phyloP scores from a whole-genome alignment of 2,113 vertebrate genomes.

The Sturnus vulgaris region DNA sequence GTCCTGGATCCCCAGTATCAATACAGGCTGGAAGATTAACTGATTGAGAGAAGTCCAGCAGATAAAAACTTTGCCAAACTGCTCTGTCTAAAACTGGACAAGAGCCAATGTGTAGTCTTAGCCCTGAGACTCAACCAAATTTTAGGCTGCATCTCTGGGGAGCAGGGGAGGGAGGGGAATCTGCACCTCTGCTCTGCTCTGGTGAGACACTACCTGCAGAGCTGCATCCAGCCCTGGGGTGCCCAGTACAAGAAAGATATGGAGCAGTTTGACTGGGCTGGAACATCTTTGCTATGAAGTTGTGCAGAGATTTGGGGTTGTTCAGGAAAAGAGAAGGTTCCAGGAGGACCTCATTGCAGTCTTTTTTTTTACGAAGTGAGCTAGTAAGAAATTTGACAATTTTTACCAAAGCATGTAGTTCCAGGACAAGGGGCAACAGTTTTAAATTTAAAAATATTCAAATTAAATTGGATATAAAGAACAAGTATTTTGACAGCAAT shows the following conservation, averaged over 20 bases:
- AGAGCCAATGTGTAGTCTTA: not conserved
- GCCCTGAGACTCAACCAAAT: not conserved
- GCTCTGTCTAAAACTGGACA: not conserved
- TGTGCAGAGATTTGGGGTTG: not conserved
- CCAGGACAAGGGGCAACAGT: not conserved
- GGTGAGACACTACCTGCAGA: accelerated
- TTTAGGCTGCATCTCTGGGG: accelerated
- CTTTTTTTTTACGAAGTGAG: not conserved
- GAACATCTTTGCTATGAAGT: not conserved
- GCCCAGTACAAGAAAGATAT: not conserved
- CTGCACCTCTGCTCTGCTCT: accelerated
- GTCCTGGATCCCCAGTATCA: not conserved
- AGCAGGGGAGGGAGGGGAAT: not conserved
- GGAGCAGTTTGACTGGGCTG: not conserved
- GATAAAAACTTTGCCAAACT: not conserved
- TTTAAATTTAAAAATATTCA: not conserved
- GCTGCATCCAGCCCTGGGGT: not conserved
- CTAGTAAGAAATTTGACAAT: not conserved
- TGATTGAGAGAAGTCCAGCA: not conserved
- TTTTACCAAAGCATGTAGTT: not conserved
- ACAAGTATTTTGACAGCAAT: not conserved
- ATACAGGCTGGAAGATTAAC: not conserved
- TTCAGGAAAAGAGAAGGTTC: not conserved
- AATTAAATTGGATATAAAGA: not conserved
- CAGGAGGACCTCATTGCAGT: accelerated